These are phyloP conservation scores for Mastacembelus armatus DNA, from an alignment of 2,797 vertebrate genomes.

Conservation along the genomic window DNA sequence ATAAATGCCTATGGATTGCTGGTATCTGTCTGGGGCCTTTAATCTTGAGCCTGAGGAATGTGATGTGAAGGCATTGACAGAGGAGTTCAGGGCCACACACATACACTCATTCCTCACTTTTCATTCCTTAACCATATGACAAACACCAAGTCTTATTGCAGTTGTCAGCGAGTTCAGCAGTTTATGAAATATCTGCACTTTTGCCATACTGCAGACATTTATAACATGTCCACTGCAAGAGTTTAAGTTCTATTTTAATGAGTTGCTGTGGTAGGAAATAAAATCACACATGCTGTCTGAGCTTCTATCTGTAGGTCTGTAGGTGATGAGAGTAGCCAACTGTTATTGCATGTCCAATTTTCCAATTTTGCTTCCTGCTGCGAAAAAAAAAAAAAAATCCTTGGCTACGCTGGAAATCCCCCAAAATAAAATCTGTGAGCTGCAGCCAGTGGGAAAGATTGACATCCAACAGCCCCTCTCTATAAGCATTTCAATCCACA, in stretches of 20 bases:
- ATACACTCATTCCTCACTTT: constrained; percentile 24
- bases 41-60: constrained; percentile 51
- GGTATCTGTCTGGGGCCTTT: constrained; percentile 61
- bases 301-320: constrained; percentile 42
- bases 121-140: constrained; percentile 23
- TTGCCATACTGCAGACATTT: constrained; percentile 19
- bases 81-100: constrained; percentile 25
- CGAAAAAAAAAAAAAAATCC: constrained; percentile 59
- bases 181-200: constrained; percentile 31
- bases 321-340: constrained; percentile 51
- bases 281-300: constrained; percentile 18
- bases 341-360: constrained; percentile 65
- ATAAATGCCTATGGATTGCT: constrained; percentile 76
- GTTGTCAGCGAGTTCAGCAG: constrained; percentile 33
- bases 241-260: constrained; percentile 16
- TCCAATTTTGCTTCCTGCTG: constrained; percentile 60
- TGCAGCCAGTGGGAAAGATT: constrained; percentile 50
- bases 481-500: constrained; percentile 31
- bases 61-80: constrained; percentile 32
- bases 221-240: constrained; percentile 6
- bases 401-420: constrained; percentile 41
- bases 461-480: constrained; percentile 12
- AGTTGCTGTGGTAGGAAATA: not conserved
- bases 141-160: constrained; percentile 18
- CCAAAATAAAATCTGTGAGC: constrained; percentile 50